phyloP scores from a whole-genome alignment of 2,113 vertebrate species.

The Diphyllodes magnificus region DNA sequence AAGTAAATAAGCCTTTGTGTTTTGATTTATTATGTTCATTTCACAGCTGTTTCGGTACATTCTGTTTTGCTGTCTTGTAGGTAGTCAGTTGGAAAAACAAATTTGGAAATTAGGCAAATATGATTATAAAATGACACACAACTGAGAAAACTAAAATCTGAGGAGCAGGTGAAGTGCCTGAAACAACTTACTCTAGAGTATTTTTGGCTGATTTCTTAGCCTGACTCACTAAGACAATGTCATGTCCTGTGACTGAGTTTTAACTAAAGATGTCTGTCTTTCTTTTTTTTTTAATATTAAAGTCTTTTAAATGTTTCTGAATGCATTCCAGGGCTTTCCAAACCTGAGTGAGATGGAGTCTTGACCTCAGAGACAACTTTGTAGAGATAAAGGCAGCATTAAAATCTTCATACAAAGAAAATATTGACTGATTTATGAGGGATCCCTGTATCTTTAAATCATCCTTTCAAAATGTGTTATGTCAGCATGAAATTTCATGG shows the following conservation, averaged over 20 bases:
- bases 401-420: neutral
- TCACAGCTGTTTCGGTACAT: neutral
- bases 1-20: neutral
- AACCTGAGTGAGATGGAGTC: neutral
- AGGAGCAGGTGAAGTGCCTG: slow-evolving; percentile 36
- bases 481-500: neutral
- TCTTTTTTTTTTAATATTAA: neutral
- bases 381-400: neutral
- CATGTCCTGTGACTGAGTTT: neutral
- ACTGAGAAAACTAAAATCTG: neutral
- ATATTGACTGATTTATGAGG: neutral
- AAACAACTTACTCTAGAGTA: neutral
- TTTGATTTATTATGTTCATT: slow-evolving; percentile 28
- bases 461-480: neutral
- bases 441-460: neutral
- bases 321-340: neutral
- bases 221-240: neutral
- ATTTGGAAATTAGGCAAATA: slow-evolving; percentile 11
- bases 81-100: slow-evolving; percentile 19
- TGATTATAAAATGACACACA: neutral
- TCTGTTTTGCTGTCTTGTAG: slow-evolving; percentile 6
- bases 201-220: slow-evolving; percentile 12
- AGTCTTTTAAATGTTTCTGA: neutral
- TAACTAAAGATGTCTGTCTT: neutral
- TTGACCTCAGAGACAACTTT: neutral